A percentile compares a stretch with the other conserved stretches of the same genome.
Evolutionary conservation across 2,113 vertebrate species (phyloP).

Genomic region (Dromiciops gliroides): DNA sequence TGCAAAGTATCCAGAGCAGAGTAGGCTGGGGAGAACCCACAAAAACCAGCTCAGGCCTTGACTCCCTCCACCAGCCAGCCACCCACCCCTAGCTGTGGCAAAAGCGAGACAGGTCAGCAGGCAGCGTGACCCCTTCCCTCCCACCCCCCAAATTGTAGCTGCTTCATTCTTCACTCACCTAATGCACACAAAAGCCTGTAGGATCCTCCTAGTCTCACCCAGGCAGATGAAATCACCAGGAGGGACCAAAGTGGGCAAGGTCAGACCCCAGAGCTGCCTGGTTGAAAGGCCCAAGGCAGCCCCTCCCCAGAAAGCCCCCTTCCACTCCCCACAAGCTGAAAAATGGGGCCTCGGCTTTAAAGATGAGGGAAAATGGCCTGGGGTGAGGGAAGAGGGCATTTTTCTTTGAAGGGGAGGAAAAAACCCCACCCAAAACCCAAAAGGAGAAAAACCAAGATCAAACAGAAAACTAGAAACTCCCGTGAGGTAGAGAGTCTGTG

Average conservation of each 20-base stretch:
- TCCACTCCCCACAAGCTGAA: background rate
- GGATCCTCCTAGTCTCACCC: background rate
- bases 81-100: slow-evolving; percentile 35
- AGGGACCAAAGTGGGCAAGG: background rate
- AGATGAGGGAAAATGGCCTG: background rate
- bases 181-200: background rate
- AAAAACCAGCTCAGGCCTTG: background rate
- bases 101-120: slow-evolving; percentile 28
- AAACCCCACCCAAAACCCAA: background rate
- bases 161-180: slow-evolving; percentile 2
- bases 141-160: background rate
- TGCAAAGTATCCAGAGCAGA: background rate
- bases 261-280: slow-evolving; percentile 1
- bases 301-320: background rate
- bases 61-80: background rate
- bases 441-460: background rate
- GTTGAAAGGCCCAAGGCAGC: background rate
- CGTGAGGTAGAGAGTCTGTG: slow-evolving; percentile 81
- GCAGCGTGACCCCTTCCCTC: background rate
- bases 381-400: slow-evolving; percentile 18
- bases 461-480: slow-evolving; percentile 65
- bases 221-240: background rate
- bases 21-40: slow-evolving; percentile 4
- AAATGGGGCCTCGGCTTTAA: background rate
- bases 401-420: slow-evolving; percentile 55